These are phyloP conservation scores for Eurois occulta DNA, from an alignment of 2,888 invertebrate genomes.

Conservation along the genomic window DNA sequence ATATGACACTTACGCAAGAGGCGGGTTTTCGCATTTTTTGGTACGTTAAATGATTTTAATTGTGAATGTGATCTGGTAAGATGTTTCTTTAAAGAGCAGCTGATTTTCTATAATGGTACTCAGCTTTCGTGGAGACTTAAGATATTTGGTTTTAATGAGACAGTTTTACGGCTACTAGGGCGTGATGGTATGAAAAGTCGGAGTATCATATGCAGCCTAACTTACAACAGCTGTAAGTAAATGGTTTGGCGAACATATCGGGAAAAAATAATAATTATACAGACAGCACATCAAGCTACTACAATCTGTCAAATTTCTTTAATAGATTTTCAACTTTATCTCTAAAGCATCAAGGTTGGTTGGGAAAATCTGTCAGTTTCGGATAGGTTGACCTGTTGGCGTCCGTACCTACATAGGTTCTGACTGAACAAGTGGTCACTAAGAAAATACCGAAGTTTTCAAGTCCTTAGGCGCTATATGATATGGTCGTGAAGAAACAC, in stretches of 20 bases:
- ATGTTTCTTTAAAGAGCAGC: conserved; percentile 35
- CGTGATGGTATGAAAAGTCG: background rate
- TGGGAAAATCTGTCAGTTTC: too few species aligned
- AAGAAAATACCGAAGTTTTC: too few species aligned
- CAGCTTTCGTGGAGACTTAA: background rate
- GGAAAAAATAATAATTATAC: background rate
- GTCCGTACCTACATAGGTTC: too few species aligned
- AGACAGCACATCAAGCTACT: too few species aligned
- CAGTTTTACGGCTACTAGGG: background rate
- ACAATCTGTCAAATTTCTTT: too few species aligned
- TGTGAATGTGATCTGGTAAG: conserved; percentile 19
- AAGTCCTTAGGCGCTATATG: too few species aligned
- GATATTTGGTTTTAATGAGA: background rate
- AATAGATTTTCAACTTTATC: too few species aligned
- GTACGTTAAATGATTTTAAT: conserved; percentile 44
- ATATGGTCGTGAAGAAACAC: too few species aligned
- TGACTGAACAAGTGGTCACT: too few species aligned
- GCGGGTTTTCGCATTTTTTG: conserved; percentile 63
- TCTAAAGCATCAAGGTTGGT: too few species aligned
- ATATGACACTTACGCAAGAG: conserved; percentile 75
- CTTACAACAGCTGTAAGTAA: background rate
- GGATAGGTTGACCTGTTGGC: too few species aligned
- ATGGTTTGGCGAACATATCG: background rate
- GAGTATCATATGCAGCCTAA: background rate
- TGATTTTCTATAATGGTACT: conserved; percentile 7